phyloP scores from a whole-genome alignment of 1,140 invertebrate species.

The Pollicipes pollicipes region DNA sequence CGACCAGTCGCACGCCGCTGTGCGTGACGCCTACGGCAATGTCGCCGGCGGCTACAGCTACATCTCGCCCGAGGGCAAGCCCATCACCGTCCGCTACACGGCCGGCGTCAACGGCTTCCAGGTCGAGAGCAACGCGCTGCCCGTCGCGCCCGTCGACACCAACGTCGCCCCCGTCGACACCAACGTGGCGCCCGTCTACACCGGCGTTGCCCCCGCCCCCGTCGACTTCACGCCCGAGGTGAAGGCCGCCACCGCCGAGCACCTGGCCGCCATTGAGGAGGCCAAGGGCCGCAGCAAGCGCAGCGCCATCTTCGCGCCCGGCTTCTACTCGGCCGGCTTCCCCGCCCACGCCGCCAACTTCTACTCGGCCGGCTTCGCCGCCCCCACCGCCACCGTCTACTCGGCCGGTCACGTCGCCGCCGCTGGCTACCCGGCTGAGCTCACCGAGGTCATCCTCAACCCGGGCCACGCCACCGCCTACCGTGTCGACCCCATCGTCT shows the following conservation, averaged over 20 bases:
- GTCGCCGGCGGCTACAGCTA: conserved; percentile 10
- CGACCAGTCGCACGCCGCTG: conserved; percentile 14
- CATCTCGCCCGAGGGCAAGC: conserved; percentile 8
- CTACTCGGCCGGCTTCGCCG: conserved; percentile 1
- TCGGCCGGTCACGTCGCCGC: no score
- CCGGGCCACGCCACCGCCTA: conserved; percentile 28
- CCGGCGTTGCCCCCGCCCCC: conserved; percentile 8
- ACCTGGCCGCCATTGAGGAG: conserved; percentile 12
- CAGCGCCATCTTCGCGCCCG: neutral
- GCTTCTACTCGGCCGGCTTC: neutral
- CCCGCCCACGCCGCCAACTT: no score
- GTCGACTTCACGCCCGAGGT: conserved; percentile 10
- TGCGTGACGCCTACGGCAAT: conserved; percentile 11
- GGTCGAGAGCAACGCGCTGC: conserved; percentile 14
- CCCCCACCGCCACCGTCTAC: conserved; percentile 11
- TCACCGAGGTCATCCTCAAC: conserved; percentile 28
- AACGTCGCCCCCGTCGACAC: conserved; percentile 9
- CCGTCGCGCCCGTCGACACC: conserved; percentile 11
- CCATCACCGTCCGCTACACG: conserved; percentile 10
- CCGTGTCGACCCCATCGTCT: conserved; percentile 13
- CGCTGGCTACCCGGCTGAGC: conserved; percentile 24
- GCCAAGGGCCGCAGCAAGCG: conserved; percentile 5
- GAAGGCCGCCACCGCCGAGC: conserved; percentile 12
- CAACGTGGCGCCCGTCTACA: conserved; percentile 21
- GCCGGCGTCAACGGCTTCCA: conserved; percentile 13